Percentiles rank a stretch among this genome's conserved stretches.
Evolutionary conservation across 2,797 vertebrate genomes (phyloP).

Genomic region (Vultur gryphus): DNA sequence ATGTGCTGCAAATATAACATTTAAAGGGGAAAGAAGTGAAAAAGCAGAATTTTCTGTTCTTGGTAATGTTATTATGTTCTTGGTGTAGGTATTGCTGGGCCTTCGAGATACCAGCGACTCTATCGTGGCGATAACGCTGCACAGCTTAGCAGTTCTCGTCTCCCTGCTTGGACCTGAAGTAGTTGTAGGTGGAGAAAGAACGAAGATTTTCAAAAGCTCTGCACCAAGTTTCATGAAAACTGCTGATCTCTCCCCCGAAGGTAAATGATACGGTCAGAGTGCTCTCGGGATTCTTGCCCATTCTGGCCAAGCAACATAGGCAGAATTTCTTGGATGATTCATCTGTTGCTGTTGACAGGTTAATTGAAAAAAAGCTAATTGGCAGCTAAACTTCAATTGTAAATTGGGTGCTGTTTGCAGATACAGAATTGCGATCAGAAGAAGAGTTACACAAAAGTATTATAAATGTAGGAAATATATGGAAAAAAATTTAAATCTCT

Average conservation of each 20-base stretch:
- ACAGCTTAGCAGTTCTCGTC: constrained; percentile 91
- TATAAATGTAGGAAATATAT: not conserved
- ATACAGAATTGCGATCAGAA: not conserved
- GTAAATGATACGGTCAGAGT: constrained; percentile 68
- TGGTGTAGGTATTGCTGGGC: constrained; percentile 87
- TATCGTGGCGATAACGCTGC: constrained; percentile 91
- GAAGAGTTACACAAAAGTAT: not conserved
- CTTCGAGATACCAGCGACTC: constrained; percentile 91
- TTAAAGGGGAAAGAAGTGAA: not conserved
- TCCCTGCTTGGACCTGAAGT: constrained; percentile 93
- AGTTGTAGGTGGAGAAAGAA: constrained; percentile 93
- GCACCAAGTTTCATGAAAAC: constrained; percentile 92
- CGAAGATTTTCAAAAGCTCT: constrained; percentile 93
- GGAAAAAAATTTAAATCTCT: not conserved
- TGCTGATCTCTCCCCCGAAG: constrained; percentile 88
- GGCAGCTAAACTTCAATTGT: not conserved
- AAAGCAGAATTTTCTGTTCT: not conserved
- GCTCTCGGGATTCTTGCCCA: not conserved
- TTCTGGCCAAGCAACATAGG: not conserved
- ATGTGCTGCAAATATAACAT: not conserved
- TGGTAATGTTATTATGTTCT: not conserved
- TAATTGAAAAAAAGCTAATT: not conserved
- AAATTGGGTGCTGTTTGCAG: not conserved
- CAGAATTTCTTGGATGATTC: not conserved
- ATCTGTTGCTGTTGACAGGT: not conserved